These are phyloP conservation scores for Chrysemys picta DNA, from an alignment of 2,113 vertebrate species.

Conservation along the genomic window DNA sequence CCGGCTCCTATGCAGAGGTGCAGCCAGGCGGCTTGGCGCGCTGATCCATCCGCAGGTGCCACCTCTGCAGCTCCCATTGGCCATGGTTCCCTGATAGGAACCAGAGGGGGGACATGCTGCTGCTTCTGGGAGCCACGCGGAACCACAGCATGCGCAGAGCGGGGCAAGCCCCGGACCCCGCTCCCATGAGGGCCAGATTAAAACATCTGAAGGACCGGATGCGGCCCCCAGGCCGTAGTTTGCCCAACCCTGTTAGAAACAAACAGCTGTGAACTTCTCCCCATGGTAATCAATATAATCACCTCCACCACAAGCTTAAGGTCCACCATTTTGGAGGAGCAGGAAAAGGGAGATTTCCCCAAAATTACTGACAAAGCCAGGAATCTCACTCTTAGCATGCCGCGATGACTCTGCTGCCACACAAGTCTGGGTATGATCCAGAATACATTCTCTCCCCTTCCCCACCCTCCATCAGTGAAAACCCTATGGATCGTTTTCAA, in stretches of 20 bases:
- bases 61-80: too few relatives aligned
- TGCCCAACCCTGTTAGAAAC: neutral
- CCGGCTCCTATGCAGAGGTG: too few relatives aligned
- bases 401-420: neutral
- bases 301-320: neutral
- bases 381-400: neutral
- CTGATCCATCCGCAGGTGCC: too few relatives aligned
- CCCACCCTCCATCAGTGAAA: neutral
- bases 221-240: too few relatives aligned
- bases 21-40: too few relatives aligned
- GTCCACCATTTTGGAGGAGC: fast-evolving
- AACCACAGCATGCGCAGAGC: too few relatives aligned
- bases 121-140: too few relatives aligned
- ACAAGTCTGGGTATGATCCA: neutral
- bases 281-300: neutral
- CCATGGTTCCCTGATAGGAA: too few relatives aligned
- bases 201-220: too few relatives aligned
- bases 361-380: neutral
- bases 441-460: neutral
- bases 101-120: too few relatives aligned
- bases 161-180: too few relatives aligned
- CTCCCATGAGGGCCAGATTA: too few relatives aligned
- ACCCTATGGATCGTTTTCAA: neutral
- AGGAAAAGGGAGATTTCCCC: neutral
- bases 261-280: neutral